Base-by-base conservation (phyloP, 1,140 invertebrate genomes). In the Lasioglossum albipes region DNA sequence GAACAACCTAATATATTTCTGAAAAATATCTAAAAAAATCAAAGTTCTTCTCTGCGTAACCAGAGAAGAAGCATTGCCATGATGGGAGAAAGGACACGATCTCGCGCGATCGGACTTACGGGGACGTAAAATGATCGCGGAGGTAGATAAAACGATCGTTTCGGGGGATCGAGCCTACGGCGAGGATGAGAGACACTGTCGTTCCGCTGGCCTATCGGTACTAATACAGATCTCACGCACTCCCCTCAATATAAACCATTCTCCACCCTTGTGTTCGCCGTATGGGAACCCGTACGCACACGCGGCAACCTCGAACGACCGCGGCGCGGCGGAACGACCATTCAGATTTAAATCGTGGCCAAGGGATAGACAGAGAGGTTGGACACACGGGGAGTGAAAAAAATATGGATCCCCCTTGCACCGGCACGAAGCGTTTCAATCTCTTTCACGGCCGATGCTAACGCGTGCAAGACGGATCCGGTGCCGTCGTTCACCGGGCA, bases 141-240 rank as follows among this genome's bases (percentile, higher is more conserved):
- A 27, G 10, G 49, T 13, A 20, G 27, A 18, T 70, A 3, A 31
- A n/a, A 18, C 18, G 62, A 20, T 20, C 10, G 22, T n/a, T 36
- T 5, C 54, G 7, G 20, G 54, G 6, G 52, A 18, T 22, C 45
- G 42, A 18, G 18, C 10, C 0, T 27, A 6, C 16, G 42, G 57
- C 1, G 41, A 20, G 79, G n/a, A 69, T 93, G 92, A 93, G 92
- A 91, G 82, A 83, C 90, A 79, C 91, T 91, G 92, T 41, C 64
- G 69, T 82, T 79, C 57, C 61, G 69, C 86, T 79, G 85, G 84
- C 84, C 88, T 89, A 89, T 90, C 87, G 88, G 88, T 89, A 92
- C 92, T 93, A 93, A 93, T 92, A 92, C 91, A 93, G 91, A 93
- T 93, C 91, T 93, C 92, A 93, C 92, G 90, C 89, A 91, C 88